phyloP scores from a whole-genome alignment of 92 coral and sea anemone genomes.

The Nematostella vectensis region DNA sequence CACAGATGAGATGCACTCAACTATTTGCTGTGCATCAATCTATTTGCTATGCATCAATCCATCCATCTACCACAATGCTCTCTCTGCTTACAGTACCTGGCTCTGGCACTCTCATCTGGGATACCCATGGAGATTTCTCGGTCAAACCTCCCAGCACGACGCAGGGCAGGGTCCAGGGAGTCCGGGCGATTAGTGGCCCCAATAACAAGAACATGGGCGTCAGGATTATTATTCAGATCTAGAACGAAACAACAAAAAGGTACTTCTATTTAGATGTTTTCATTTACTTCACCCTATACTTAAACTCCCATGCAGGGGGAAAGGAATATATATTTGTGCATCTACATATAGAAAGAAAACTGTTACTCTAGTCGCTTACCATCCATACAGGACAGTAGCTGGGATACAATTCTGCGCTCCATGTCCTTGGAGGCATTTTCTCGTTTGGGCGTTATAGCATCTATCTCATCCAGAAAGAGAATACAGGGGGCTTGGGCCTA shows the following conservation, averaged over 20 bases:
- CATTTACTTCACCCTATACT: too few species aligned
- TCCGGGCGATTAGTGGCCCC: conserved; percentile 98
- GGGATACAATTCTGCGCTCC: conserved; percentile 96
- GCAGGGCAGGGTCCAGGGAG: conserved; percentile 92
- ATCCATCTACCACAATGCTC: background rate
- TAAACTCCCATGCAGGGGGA: too few species aligned
- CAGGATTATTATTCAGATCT: conserved; percentile 72
- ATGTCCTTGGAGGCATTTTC: conserved; percentile 98
- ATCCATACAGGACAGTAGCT: conserved; percentile 90
- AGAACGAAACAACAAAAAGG: conserved; percentile 1
- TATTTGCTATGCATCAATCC: too few species aligned
- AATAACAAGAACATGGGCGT: conserved; percentile 73
- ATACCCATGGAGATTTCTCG: conserved; percentile 97
- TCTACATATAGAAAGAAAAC: background rate
- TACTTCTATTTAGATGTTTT: too few species aligned
- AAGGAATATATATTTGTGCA: background rate
- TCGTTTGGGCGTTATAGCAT: conserved; percentile 94
- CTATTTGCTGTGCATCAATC: too few species aligned
- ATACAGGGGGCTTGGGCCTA: conserved; percentile 89
- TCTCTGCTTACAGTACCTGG: conserved; percentile 68
- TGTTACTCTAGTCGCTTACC: too few species aligned
- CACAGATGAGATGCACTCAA: too few species aligned
- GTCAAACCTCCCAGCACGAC: conserved; percentile 98
- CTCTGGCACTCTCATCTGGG: conserved; percentile 85
- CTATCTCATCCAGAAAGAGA: conserved; percentile 89